A percentile compares a stretch with the other conserved stretches of the same genome.
Evolutionary conservation across 2,888 invertebrate genomes (phyloP).

Genomic region (Lasioglossum calceatum): DNA sequence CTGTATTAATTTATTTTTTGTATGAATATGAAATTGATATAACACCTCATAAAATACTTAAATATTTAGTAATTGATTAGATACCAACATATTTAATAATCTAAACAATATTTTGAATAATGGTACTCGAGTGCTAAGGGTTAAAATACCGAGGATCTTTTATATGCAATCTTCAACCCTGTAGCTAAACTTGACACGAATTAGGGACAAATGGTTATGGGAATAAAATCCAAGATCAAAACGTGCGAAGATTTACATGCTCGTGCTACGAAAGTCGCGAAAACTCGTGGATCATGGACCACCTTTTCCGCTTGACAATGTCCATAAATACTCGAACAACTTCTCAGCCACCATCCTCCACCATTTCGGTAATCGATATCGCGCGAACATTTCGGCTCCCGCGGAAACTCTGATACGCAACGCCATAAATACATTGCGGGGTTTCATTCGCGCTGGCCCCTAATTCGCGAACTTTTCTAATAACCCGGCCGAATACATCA

Average conservation of each 20-base stretch:
- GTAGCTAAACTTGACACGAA: neutral
- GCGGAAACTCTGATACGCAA: slow-evolving; percentile 19
- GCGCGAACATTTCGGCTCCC: neutral
- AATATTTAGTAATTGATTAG: no score
- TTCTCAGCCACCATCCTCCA: neutral
- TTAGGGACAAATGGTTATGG: neutral
- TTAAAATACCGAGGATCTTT: neutral
- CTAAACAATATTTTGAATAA: no score
- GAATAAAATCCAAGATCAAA: neutral
- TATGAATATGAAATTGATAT: no score
- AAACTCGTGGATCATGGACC: neutral
- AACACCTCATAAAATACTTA: no score
- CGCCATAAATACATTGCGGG: slow-evolving; percentile 33
- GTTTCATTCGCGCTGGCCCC: neutral
- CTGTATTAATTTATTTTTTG: no score
- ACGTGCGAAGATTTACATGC: neutral
- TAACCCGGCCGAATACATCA: slow-evolving; percentile 38
- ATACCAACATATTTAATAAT: no score
- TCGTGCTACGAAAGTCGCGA: neutral
- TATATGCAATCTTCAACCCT: neutral
- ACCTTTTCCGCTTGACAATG: neutral
- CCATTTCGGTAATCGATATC: neutral
- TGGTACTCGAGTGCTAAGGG: no score
- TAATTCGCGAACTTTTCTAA: slow-evolving; percentile 49
- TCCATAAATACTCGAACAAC: slow-evolving; percentile 12